Base-by-base conservation (phyloP, 2,113 vertebrate species). In the Myotis davidii region DNA sequence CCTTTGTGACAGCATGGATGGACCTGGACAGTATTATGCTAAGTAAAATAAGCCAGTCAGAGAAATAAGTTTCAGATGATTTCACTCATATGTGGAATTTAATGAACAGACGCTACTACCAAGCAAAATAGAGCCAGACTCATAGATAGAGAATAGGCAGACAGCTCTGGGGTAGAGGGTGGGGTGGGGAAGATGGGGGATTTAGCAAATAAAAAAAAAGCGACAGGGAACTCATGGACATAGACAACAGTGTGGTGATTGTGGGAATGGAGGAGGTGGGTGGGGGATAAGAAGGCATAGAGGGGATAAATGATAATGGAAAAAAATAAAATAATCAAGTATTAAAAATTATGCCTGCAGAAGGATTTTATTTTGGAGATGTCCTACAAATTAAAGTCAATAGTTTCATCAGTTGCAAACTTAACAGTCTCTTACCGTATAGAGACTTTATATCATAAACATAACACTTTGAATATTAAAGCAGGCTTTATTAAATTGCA, bases 301-400 rank as follows among this genome's bases (percentile, higher is more conserved):
- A 67, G 32, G 16, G 32, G 64, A n/a, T 67, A 67, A 16, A 67
- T 67, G 64, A 17, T 67, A 13, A 67, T n/a, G 6, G 14, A 16
- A 16, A 67, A 67, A 65, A 67, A 67, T 67, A n/a, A 17, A n/a
- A 67, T 14, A 67, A 67, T 17, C 32, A 67, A 67, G 29, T n/a
- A 67, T 67, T 67, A 17, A 67, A 65, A 17, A n/a, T 45, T 85
- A 54, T 42, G 4, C 16, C 59, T 96, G 74, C 39, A 73, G 18
- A 84, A 89, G 65, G 6, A 82, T 45, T 92, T 91, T 90, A 59
- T 78, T 92, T 92, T 94, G 10, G 23, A 95, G 83, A 39, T 50
- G 0, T 25, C 78, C 52, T 64, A 12, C 81, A n/a, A 69, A 4
- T 70, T 85, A 65, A 85, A 69, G 4, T 92, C 18, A 81, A 17